Percentiles rank a stretch among this genome's conserved stretches.
Conservation (phyloP, 2,888 invertebrate genomes). For the Luperina testacea region DNA sequence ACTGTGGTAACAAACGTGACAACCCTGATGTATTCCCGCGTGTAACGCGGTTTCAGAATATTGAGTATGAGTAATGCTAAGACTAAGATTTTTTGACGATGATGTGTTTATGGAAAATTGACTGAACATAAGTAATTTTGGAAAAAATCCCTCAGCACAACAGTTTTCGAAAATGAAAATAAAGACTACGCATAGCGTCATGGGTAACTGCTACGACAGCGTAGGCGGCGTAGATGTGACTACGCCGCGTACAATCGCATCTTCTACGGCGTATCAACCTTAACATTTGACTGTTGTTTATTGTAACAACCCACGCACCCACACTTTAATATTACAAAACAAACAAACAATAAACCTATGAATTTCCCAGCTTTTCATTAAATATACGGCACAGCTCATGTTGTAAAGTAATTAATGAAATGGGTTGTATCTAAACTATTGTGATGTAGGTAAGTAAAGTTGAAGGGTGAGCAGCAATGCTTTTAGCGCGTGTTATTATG, state of each 20-base stretch:
- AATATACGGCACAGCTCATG: conserved; percentile 26
- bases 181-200: not conserved
- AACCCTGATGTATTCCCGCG: conserved; percentile 15
- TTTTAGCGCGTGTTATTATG: conserved; percentile 78
- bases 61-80: conserved; percentile 8
- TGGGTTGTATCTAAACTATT: conserved; percentile 58
- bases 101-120: not conserved
- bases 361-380: conserved; percentile 30
- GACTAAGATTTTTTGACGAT: no score
- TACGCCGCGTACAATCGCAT: not conserved
- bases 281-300: not conserved
- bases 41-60: conserved; percentile 1
- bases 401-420: conserved; percentile 58
- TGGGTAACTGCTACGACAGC: conserved; percentile 13
- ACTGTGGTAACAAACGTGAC: conserved; percentile 36
- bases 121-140: not conserved
- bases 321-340: conserved; percentile 14
- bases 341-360: conserved; percentile 29
- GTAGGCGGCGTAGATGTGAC: conserved; percentile 14
- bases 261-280: conserved; percentile 22
- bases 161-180: not conserved
- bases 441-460: conserved; percentile 58
- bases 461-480: conserved; percentile 72
- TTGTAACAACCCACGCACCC: conserved; percentile 2
- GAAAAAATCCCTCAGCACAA: not conserved